Conservation (phyloP, 1,140 invertebrate genomes). For the Helicoverpa zea region DNA sequence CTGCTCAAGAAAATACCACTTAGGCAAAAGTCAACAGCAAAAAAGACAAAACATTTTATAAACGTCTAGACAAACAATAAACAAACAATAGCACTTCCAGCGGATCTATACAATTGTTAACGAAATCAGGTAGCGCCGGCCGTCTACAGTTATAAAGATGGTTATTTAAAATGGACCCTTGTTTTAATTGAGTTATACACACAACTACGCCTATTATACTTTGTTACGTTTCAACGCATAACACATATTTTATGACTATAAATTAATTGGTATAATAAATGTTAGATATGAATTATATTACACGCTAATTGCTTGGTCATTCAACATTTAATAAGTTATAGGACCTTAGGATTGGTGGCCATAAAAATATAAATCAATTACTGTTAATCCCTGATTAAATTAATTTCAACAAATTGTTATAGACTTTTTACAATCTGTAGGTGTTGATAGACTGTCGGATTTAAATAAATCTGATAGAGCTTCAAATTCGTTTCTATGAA, state of each 20-base stretch:
- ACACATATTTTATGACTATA: conserved; percentile 17
- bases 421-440: neutral
- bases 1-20: neutral
- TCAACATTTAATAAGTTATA: conserved; percentile 29
- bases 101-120: conserved; percentile 50
- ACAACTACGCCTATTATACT: conserved; percentile 60
- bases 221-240: conserved; percentile 32
- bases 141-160: conserved; percentile 76
- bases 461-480: neutral
- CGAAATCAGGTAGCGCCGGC: conserved; percentile 72
- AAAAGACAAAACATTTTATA: conserved; percentile 4
- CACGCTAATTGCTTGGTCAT: conserved; percentile 13
- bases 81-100: conserved; percentile 56
- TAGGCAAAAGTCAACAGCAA: conserved; percentile 3
- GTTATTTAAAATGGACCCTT: conserved; percentile 79
- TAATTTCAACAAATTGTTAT: neutral
- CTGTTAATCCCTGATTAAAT: neutral
- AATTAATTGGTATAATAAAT: conserved; percentile 42
- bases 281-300: conserved; percentile 36
- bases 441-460: neutral
- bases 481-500: no score
- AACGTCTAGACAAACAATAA: neutral
- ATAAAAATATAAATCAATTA: conserved; percentile 43
- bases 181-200: conserved; percentile 83
- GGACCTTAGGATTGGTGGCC: neutral